Evolutionary conservation across 2,888 invertebrate genomes (phyloP), one percentile per base, ranked within the genome.

Genomic region (Nowickia ferox): DNA sequence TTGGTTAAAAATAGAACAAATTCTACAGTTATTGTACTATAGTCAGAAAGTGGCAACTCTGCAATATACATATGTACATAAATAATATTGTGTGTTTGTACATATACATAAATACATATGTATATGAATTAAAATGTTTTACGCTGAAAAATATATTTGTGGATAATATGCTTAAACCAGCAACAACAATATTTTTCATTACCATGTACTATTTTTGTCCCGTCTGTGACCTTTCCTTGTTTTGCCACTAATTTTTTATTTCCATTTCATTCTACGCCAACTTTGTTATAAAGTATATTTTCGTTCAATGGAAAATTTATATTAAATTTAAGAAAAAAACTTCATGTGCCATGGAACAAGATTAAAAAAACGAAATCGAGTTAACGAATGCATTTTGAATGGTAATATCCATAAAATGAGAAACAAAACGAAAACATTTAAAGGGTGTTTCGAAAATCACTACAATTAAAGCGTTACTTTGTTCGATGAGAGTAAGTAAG

Each of bases 231-330:
- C 55, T 30, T 55, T 13, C 13, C 2, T 19, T 53, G 11, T 19
- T 53, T 13, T 15, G 5, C 9, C 38, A n/a, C n/a, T 59, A 11
- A 1, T 42, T 63, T 42, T 19, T 42, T 17, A 30, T 63, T 38
- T 9, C 3, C 13, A 19, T 19, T 17, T 8, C 19, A 19, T 63
- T 40, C 61, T 42, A 17, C 10, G 38, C 11, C 17, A 61, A 61
- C 10, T 40, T 17, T 40, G 2, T 30, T 30, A 30, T 30, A 30
- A 30, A 30, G 6, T 30, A 0, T 30, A 30, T 30, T 63, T 42
- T 22, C 17, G 57, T 46, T 76, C 15, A 55, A 65, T 19, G 6
- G 63, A 53, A 44, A 53, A 22, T 44, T 63, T 75, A 9, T 53
- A 75, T 22, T 22, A 19, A 71, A 61, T 2, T n/a, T n/a, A 72